Conservation (phyloP, 2,888 invertebrate genomes). For the Coenonympha glycerion region DNA sequence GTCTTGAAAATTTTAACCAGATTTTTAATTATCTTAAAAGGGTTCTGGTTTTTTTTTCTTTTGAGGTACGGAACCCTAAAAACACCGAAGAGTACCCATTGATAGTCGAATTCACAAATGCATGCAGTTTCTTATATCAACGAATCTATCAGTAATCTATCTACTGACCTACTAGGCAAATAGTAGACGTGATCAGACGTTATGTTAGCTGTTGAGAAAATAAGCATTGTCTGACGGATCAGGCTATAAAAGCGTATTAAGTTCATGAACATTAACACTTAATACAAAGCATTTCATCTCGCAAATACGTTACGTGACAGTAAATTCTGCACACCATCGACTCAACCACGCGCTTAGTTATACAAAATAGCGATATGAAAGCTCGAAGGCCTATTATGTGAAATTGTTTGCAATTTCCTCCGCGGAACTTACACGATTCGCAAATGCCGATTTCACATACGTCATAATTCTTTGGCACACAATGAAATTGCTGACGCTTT, state of each 20-base stretch:
- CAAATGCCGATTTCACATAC: conserved; percentile 72
- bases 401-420: conserved; percentile 72
- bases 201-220: too few relatives aligned
- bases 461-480: conserved; percentile 72
- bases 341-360: conserved; percentile 36
- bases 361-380: conserved; percentile 38
- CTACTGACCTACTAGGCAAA: too few relatives aligned
- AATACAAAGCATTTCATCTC: conserved; percentile 8
- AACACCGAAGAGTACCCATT: too few relatives aligned
- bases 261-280: not conserved
- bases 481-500: conserved; percentile 70
- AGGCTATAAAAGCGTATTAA: not conserved
- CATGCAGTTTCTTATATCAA: too few relatives aligned
- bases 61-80: too few relatives aligned
- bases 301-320: conserved; percentile 14
- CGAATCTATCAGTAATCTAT: too few relatives aligned
- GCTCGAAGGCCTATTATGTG: conserved; percentile 60
- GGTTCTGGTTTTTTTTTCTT: too few relatives aligned
- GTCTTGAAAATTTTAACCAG: too few relatives aligned
- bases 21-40: too few relatives aligned
- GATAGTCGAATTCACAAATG: too few relatives aligned
- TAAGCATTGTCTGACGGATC: too few relatives aligned
- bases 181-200: too few relatives aligned
- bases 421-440: conserved; percentile 68
- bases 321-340: conserved; percentile 18